Evolutionary conservation across 2,797 vertebrate species (phyloP), one percentile per base, ranked within the genome.

Genomic region (Phrynocephalus forsythii): DNA sequence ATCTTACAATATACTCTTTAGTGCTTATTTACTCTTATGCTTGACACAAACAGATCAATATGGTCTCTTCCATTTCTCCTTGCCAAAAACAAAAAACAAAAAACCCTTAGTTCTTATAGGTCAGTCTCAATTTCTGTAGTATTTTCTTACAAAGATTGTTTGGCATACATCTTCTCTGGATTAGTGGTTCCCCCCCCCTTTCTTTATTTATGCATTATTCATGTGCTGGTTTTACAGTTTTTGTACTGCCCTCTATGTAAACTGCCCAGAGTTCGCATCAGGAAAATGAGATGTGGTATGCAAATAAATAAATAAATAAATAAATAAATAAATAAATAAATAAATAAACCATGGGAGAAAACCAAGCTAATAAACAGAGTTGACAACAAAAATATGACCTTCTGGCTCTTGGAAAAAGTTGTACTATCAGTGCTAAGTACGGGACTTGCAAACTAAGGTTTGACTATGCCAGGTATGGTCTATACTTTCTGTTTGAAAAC

Each of bases 11-110:
- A 44, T 50, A 88, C 73, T 84, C 28, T 33, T 18, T 66, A 8
- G 1, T 86, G 48, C 28, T 89, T 90, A 8, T 87, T 88, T 26
- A 88, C 16, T 6, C 85, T 89, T 77, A 68, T 83, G 26, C 3
- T 20, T 1, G 56, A 75, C 3, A 38, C 24, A 28, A 16, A 18
- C 56, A 72, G 10, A 30, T 26, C 7, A 26, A 20, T 76, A 11
- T 73, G 9, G 44, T 48, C 9, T 10, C 33, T 24, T 77, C 28
- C 18, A 5, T 63, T 63, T 63, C 5, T 63, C 24, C 60, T 1
- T 63, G 15, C 60, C 6, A n/a, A n/a, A n/a, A n/a, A n/a, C n/a
- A n/a, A n/a, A n/a, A n/a, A n/a, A n/a, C 33, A 56, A 77, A 50
- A 30, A 68, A 13, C 4, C 11, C 28, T 30, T 38, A 5, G 76